phyloP scores from a whole-genome alignment of 1,140 invertebrate genomes.

The Drosophila pseudoananassae region DNA sequence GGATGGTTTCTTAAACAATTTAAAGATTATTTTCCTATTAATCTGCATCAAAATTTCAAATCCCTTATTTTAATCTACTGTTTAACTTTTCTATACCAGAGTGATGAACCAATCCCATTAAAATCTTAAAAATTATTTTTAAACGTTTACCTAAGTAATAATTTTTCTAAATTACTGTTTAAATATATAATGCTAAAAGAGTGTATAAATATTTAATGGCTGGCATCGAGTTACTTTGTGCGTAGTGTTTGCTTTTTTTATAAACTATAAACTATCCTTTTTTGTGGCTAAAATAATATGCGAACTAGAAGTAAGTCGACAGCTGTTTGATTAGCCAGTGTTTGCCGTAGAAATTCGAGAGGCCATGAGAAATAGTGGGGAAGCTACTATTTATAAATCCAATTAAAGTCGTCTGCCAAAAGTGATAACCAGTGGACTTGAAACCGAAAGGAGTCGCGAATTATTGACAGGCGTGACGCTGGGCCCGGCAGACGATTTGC shows the following conservation, averaged over 20 bases:
- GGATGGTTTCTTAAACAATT: too few species aligned
- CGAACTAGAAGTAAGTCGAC: not conserved
- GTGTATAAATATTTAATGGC: not conserved
- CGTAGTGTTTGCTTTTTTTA: not conserved
- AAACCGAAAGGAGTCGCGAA: constrained; percentile 23
- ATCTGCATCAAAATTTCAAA: too few species aligned
- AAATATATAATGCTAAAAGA: not conserved
- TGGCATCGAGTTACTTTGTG: not conserved
- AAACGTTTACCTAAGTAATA: not conserved
- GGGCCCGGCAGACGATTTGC: not conserved
- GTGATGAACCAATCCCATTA: too few species aligned
- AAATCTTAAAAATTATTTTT: too few species aligned
- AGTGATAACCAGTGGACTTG: constrained; percentile 15
- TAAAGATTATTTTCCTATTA: too few species aligned
- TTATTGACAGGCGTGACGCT: constrained; percentile 5
- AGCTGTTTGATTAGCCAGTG: constrained; percentile 13
- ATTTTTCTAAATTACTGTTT: too few species aligned
- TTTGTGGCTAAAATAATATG: constrained; percentile 1
- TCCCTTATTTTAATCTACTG: too few species aligned
- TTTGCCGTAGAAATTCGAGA: not conserved
- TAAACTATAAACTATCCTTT: not conserved
- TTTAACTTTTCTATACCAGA: too few species aligned
- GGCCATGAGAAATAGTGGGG: constrained; percentile 26
- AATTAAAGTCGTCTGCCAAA: constrained; percentile 48
- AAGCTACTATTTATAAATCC: constrained; percentile 43